These are phyloP conservation scores for Caenorhabditis afra DNA, from an alignment of 2,888 invertebrate genomes.

Conservation along the genomic window DNA sequence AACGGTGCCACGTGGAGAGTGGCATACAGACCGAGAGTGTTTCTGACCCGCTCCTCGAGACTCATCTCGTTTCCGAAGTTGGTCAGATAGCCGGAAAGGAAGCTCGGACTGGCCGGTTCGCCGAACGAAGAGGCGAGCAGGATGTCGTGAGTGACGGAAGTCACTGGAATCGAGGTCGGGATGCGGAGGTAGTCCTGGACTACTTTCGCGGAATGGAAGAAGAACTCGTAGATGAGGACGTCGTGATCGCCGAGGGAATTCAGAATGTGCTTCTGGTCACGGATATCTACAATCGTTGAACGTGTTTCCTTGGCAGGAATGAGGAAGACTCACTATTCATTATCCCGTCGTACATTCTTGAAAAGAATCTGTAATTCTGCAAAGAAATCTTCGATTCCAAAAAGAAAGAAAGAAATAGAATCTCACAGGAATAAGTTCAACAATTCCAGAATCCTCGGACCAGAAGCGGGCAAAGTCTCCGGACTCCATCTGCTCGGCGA, in stretches of 20 bases:
- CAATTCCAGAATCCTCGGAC: slow-evolving; percentile 1
- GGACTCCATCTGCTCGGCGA: slow-evolving; percentile 7
- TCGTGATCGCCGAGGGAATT: not conserved
- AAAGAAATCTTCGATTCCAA: not conserved
- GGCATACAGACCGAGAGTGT: slow-evolving; percentile 10
- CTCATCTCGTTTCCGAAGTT: slow-evolving; percentile 21
- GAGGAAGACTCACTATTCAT: not conserved
- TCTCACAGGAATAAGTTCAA: not conserved
- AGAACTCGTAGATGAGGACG: slow-evolving; percentile 17
- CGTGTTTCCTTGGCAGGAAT: too few species aligned
- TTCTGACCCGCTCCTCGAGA: slow-evolving; percentile 19
- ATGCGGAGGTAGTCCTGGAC: slow-evolving; percentile 13
- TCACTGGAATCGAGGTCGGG: not conserved
- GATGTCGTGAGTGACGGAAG: slow-evolving; percentile 22
- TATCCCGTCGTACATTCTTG: not conserved
- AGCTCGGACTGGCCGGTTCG: slow-evolving; percentile 36
- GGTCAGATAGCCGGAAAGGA: slow-evolving; percentile 23
- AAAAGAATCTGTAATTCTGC: not conserved
- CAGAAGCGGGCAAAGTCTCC: slow-evolving; percentile 9
- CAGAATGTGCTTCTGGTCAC: not conserved
- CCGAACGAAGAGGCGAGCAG: slow-evolving; percentile 20
- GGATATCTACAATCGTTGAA: not conserved
- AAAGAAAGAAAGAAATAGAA: too few species aligned
- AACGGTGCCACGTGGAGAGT: not conserved
- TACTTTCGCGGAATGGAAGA: not conserved